These are phyloP conservation scores for Noturus placidus DNA, from an alignment of 2,113 vertebrate genomes.

Conservation along the genomic window DNA sequence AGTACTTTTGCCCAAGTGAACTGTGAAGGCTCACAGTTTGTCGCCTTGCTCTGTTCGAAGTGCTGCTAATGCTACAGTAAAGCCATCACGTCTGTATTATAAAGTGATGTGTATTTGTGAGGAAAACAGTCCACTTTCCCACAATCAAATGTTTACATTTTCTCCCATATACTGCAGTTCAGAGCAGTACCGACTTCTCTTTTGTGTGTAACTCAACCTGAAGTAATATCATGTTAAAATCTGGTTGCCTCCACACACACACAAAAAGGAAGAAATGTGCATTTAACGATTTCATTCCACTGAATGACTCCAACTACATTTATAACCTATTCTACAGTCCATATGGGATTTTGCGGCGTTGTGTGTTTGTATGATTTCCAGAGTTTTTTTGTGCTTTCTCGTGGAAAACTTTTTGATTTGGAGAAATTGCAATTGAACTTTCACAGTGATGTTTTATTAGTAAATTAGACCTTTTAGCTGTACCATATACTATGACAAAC, in stretches of 20 bases:
- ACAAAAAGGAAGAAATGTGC: not conserved
- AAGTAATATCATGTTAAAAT: not conserved
- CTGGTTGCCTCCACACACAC: not conserved
- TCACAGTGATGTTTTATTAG: too few relatives aligned
- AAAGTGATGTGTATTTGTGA: not conserved
- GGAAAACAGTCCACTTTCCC: not conserved
- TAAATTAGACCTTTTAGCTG: too few relatives aligned
- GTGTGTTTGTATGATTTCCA: too few relatives aligned
- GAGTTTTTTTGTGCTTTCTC: too few relatives aligned
- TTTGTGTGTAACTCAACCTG: not conserved
- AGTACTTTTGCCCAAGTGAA: constrained; percentile 44
- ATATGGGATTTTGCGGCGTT: too few relatives aligned
- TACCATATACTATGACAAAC: too few relatives aligned
- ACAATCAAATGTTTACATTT: not conserved
- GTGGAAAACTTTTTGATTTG: too few relatives aligned
- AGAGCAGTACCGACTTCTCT: not conserved
- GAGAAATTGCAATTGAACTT: too few relatives aligned
- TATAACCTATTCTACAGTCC: not conserved
- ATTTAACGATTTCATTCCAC: not conserved
- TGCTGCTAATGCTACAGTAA: not conserved
- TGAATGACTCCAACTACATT: not conserved
- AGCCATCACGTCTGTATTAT: not conserved
- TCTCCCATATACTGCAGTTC: not conserved
- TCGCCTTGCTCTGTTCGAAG: not conserved
- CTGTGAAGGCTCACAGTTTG: constrained; percentile 14